Percentiles rank a stretch among this genome's conserved stretches.
Conservation (phyloP, 2,113 vertebrate genomes). For the Oenanthe oenanthe region DNA sequence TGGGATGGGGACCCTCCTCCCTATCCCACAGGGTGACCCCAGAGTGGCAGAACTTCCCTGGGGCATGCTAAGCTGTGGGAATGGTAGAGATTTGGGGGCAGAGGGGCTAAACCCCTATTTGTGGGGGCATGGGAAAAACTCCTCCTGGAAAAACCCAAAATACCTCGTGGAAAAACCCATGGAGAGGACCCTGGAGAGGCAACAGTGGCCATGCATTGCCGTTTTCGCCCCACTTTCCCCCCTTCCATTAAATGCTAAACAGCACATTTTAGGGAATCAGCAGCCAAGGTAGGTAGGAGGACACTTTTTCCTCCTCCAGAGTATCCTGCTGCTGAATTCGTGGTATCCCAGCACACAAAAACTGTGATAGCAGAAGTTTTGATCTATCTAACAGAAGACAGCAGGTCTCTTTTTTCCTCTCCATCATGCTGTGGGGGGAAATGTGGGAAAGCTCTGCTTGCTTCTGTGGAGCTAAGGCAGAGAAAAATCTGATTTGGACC, state of each 20-base stretch:
- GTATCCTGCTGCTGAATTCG: neutral
- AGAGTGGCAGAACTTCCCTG: fast-evolving
- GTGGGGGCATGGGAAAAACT: neutral
- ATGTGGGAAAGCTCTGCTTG: neutral
- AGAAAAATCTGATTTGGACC: neutral
- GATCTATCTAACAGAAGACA: neutral
- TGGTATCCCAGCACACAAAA: neutral
- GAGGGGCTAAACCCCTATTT: fast-evolving
- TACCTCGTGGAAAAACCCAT: fast-evolving
- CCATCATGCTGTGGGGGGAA: neutral
- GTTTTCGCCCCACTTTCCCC: fast-evolving
- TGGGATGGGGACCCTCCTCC: neutral
- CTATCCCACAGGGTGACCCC: fast-evolving
- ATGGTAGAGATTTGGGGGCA: neutral
- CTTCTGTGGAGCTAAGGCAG: neutral
- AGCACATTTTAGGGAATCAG: neutral
- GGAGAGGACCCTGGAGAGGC: fast-evolving
- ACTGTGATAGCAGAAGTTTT: neutral
- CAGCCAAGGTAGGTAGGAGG: neutral
- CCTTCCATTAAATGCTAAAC: neutral
- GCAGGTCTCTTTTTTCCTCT: neutral
- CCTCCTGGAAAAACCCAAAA: neutral
- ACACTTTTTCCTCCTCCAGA: neutral
- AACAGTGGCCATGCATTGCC: fast-evolving
- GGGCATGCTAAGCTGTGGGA: fast-evolving